A percentile compares a stretch with the other conserved stretches of the same genome.
These are phyloP conservation scores for Vesta saturnalis DNA, from an alignment of 2,888 invertebrate genomes.

Conservation along the genomic window DNA sequence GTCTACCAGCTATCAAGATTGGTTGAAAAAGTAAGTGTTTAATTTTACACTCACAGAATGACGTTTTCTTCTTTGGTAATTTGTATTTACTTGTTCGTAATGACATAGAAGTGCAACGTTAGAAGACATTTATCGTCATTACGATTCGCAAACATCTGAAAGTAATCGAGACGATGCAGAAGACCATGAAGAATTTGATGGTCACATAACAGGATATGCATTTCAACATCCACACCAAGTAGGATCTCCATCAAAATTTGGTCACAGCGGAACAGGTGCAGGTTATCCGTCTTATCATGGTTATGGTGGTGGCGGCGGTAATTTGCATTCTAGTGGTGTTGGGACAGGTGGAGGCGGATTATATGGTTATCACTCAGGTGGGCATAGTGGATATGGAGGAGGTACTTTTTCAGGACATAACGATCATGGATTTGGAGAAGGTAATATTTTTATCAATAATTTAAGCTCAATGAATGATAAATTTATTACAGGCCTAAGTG, in stretches of 20 bases:
- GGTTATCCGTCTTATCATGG: constrained; percentile 36
- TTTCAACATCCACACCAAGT: constrained; percentile 48
- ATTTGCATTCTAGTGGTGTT: constrained; percentile 22
- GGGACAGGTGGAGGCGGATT: constrained; percentile 14
- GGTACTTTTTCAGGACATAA: constrained; percentile 24
- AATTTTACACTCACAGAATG: background rate
- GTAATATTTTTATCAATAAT: background rate
- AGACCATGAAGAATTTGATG: constrained; percentile 68
- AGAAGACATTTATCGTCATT: constrained; percentile 75
- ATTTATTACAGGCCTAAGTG: background rate
- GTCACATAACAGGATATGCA: constrained; percentile 68
- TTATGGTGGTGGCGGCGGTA: constrained; percentile 35
- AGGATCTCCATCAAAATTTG: constrained; percentile 45
- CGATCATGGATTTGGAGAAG: background rate
- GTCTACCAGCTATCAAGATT: constrained; percentile 77
- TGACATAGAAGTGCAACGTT: constrained; percentile 72
- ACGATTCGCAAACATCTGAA: constrained; percentile 60
- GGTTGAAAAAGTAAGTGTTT: constrained; percentile 74
- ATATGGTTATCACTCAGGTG: constrained; percentile 11
- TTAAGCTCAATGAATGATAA: background rate
- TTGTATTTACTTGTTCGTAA: background rate
- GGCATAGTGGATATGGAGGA: constrained; percentile 17
- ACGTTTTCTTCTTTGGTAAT: too few species aligned
- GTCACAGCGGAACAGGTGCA: constrained; percentile 45
- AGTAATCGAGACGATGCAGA: constrained; percentile 54